Conservation (phyloP, 2,888 invertebrate genomes). For the Trachelus stipa region DNA sequence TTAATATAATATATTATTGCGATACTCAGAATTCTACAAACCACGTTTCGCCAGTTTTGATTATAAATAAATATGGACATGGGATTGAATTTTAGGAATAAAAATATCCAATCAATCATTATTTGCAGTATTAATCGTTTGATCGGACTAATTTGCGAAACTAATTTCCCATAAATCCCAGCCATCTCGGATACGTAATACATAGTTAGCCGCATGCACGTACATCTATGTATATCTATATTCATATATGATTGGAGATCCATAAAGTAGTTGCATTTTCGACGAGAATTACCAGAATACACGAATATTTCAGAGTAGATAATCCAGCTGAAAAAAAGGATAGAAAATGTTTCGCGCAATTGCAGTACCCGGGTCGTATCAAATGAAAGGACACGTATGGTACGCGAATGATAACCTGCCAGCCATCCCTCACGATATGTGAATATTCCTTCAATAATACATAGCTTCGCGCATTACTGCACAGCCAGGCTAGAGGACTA, state of each 20-base stretch:
- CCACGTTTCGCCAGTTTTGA: background rate
- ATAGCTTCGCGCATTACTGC: slow-evolving; percentile 18
- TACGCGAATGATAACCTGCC: slow-evolving; percentile 24
- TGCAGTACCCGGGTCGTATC: slow-evolving; percentile 7
- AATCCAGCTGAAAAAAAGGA: background rate
- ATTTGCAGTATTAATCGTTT: background rate
- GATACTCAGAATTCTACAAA: background rate
- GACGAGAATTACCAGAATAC: background rate
- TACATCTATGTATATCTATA: background rate
- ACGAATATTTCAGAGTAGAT: background rate
- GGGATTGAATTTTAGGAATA: background rate
- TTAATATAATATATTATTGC: background rate
- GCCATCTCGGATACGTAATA: background rate
- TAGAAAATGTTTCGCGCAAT: slow-evolving; percentile 6
- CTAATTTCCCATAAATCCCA: background rate
- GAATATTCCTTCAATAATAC: slow-evolving; percentile 18
- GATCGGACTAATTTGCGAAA: background rate
- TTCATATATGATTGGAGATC: background rate
- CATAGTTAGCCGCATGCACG: background rate
- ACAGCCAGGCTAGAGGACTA: background rate
- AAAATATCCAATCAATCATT: background rate
- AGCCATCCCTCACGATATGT: slow-evolving; percentile 11
- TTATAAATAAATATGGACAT: background rate
- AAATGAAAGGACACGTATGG: slow-evolving; percentile 26
- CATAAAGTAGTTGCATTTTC: background rate